Evolutionary conservation across 1,140 invertebrate genomes (phyloP).

Genomic region (Ectropis grisescens): DNA sequence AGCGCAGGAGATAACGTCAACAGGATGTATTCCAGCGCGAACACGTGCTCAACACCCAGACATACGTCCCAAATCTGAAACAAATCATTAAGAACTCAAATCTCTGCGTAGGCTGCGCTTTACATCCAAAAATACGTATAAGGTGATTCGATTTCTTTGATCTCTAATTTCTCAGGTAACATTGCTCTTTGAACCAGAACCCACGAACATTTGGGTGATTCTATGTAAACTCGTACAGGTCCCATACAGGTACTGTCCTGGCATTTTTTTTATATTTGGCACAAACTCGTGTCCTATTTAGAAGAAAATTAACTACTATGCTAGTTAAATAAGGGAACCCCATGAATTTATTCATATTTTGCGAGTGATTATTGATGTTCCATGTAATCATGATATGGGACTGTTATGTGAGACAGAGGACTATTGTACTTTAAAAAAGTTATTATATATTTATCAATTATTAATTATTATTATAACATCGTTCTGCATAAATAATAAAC

Average conservation of each 20-base stretch:
- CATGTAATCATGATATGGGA: slow-evolving; percentile 10
- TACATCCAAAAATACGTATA: too few species aligned
- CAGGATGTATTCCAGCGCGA: too few species aligned
- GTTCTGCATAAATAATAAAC: slow-evolving; percentile 9
- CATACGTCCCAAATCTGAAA: too few species aligned
- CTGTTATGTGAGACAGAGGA: slow-evolving; percentile 2
- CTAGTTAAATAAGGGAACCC: slow-evolving; percentile 8
- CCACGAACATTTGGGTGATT: too few species aligned
- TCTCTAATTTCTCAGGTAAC: too few species aligned
- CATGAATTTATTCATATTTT: slow-evolving; percentile 8
- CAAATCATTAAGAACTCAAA: too few species aligned
- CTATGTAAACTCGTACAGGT: too few species aligned
- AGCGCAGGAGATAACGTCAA: too few species aligned
- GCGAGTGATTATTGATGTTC: slow-evolving; percentile 7
- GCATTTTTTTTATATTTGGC: slow-evolving; percentile 9
- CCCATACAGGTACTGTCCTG: slow-evolving; percentile 8
- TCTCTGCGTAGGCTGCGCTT: too few species aligned
- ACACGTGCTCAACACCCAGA: too few species aligned
- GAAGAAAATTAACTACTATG: slow-evolving; percentile 10
- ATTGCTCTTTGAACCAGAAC: too few species aligned
- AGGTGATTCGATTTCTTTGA: too few species aligned
- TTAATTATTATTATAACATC: not conserved
- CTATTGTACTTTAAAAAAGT: slow-evolving; percentile 6
- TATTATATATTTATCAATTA: slow-evolving; percentile 4
- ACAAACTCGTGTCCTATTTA: slow-evolving; percentile 7